These are phyloP conservation scores for Leptinotarsa lineolata DNA, from an alignment of 1,140 invertebrate species.

Conservation along the genomic window DNA sequence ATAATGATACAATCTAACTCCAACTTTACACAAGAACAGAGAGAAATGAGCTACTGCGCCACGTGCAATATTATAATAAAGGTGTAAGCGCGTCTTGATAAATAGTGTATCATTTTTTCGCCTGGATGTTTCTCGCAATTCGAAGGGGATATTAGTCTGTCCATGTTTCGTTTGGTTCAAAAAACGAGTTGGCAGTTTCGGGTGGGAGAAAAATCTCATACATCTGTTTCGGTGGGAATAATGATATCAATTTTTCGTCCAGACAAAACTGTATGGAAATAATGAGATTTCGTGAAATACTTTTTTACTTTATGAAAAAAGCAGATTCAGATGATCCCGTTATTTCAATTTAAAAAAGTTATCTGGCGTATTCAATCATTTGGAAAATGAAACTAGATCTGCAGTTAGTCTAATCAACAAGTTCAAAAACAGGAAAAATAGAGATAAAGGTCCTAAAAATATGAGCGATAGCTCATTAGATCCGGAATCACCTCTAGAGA, in stretches of 20 bases:
- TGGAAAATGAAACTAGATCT: too few relatives aligned
- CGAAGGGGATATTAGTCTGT: slow-evolving; percentile 10
- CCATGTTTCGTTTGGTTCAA: not conserved
- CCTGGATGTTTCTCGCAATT: not conserved
- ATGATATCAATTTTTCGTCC: not conserved
- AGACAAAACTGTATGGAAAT: not conserved
- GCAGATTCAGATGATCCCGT: too few relatives aligned
- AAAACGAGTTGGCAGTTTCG: too few relatives aligned
- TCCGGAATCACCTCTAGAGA: too few relatives aligned
- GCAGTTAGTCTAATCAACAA: too few relatives aligned
- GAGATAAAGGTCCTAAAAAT: too few relatives aligned
- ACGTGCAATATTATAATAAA: slow-evolving; percentile 32
- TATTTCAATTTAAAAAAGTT: too few relatives aligned
- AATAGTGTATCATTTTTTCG: slow-evolving; percentile 24
- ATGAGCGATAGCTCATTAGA: too few relatives aligned
- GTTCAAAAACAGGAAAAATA: too few relatives aligned
- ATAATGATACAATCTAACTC: slow-evolving; percentile 31
- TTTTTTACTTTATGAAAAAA: too few relatives aligned
- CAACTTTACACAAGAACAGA: slow-evolving; percentile 20
- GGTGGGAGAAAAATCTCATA: not conserved
- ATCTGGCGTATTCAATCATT: too few relatives aligned
- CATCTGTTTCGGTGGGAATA: not conserved
- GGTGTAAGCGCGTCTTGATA: slow-evolving; percentile 19
- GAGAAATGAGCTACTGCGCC: slow-evolving; percentile 2
- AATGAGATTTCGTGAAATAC: not conserved